phyloP scores from a whole-genome alignment of 2,113 vertebrate genomes.

The Cranoglanis bouderius region DNA sequence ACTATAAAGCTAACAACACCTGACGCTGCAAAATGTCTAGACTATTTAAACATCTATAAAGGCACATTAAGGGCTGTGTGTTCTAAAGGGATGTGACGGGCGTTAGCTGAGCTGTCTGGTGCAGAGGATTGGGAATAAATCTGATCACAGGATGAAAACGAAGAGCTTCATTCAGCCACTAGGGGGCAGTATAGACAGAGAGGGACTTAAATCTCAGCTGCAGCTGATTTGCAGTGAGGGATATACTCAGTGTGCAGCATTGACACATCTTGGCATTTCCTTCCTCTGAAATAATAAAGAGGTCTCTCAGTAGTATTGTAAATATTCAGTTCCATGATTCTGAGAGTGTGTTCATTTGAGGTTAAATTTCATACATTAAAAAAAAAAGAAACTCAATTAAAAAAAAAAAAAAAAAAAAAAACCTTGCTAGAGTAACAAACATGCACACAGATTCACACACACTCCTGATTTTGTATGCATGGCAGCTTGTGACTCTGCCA shows the following conservation, averaged over 20 bases:
- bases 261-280: constrained; percentile 29
- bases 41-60: constrained; percentile 15
- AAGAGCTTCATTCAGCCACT: constrained; percentile 58
- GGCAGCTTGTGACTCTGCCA: constrained; percentile 73
- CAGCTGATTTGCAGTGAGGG: constrained; percentile 20
- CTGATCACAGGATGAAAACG: background rate
- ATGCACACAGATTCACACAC: background rate
- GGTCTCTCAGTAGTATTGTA: background rate
- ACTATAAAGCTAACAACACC: constrained; percentile 11
- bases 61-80: constrained; percentile 5
- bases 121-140: constrained; percentile 13
- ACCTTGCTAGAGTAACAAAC: background rate
- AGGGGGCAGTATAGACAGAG: constrained; percentile 70
- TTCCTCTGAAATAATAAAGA: constrained; percentile 32
- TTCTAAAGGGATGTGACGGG: constrained; percentile 27
- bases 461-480: constrained; percentile 72
- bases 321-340: background rate
- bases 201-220: background rate
- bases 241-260: constrained; percentile 1
- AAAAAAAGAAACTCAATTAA: background rate
- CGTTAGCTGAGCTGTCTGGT: constrained; percentile 8
- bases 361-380: no score
- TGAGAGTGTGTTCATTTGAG: background rate
- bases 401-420: constrained; percentile 1
- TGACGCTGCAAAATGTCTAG: constrained; percentile 6